A percentile compares a stretch with the other conserved stretches of the same genome.
Evolutionary conservation across 2,797 vertebrate species (phyloP).

Genomic region (Phataginus tricuspis): DNA sequence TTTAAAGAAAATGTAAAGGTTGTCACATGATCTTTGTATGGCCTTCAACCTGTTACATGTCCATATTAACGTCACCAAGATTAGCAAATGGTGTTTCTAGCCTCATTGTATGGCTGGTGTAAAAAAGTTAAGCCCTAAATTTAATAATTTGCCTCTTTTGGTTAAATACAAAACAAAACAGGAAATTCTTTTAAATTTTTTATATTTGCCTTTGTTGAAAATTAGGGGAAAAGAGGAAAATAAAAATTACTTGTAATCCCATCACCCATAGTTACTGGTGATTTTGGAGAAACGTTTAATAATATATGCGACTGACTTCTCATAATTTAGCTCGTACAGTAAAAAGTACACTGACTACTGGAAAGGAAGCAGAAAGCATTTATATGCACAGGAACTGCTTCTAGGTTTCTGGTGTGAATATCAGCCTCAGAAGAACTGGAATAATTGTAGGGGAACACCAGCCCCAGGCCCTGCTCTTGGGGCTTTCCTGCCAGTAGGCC

Average conservation of each 20-base stretch:
- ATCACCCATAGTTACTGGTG: neutral
- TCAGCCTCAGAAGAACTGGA: neutral
- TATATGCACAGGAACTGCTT: neutral
- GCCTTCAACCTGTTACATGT: neutral
- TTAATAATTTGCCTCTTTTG: conserved; percentile 40
- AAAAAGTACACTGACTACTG: neutral
- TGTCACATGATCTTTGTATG: neutral
- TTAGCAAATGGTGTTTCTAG: neutral
- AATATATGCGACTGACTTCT: conserved; percentile 9
- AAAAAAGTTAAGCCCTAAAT: conserved; percentile 27
- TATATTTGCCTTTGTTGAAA: conserved; percentile 18
- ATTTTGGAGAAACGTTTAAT: neutral
- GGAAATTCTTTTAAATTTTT: neutral
- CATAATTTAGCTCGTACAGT: neutral
- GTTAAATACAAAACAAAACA: conserved; percentile 40
- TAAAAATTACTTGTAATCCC: neutral
- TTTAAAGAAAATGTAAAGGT: neutral
- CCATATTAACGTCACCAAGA: neutral
- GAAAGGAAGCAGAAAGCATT: conserved; percentile 28
- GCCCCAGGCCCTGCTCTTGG: neutral
- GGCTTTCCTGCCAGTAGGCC: neutral
- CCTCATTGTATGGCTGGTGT: neutral
- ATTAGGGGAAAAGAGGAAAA: conserved; percentile 11
- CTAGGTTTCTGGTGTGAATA: neutral
- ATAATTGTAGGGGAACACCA: neutral